Base-by-base conservation (phyloP, 1,140 invertebrate genomes). In the Drosophila azteca region DNA sequence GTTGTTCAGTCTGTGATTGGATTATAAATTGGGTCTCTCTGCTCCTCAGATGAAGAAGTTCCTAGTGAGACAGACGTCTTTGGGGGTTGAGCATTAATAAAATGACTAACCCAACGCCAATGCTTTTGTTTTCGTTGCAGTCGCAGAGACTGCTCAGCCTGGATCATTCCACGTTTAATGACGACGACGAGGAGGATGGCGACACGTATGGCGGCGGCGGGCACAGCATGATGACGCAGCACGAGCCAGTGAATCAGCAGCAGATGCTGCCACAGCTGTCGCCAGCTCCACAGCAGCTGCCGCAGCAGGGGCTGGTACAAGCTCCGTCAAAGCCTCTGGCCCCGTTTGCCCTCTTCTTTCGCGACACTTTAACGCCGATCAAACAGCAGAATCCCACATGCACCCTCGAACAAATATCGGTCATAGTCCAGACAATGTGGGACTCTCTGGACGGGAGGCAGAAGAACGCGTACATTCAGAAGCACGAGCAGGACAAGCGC, bases 371-470 rank as follows among this genome's bases (percentile, higher is more conserved):
- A 92, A 97, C 97, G 26, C 97, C 97, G 53, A 99, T 99, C 79
- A 99, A 99, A 92, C 97, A 97, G 68, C 96, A 98, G 93, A 98
- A 99, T 93, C 98, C 98, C 3, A 97, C 96, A 90, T 97, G 98
- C 17, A 98, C 96, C 91, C 98, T 99, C 92, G 98, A 98, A n/a
- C 98, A 99, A 93, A 97, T 99, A 35, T 98, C 97, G 3, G 98
- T 98, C 93, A 99, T 99, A 77, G 98, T 99, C 0, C 97, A 97
- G 13, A 98, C 97, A 8, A 99, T 99, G 97, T 99, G 98, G 98
- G 98, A 99, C 89, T 95, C 95, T 6, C 93, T 99, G 61, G 97
- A 99, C 90, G 96, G 95, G 1, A 97, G 98, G 85, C 96, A 97
- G 88, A 99, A 99, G 94, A 97, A 96, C 93, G 96, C 97, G 52